These are phyloP conservation scores for Gastracanthus pulcherrimus DNA, from an alignment of 2,888 invertebrate genomes.

Conservation along the genomic window DNA sequence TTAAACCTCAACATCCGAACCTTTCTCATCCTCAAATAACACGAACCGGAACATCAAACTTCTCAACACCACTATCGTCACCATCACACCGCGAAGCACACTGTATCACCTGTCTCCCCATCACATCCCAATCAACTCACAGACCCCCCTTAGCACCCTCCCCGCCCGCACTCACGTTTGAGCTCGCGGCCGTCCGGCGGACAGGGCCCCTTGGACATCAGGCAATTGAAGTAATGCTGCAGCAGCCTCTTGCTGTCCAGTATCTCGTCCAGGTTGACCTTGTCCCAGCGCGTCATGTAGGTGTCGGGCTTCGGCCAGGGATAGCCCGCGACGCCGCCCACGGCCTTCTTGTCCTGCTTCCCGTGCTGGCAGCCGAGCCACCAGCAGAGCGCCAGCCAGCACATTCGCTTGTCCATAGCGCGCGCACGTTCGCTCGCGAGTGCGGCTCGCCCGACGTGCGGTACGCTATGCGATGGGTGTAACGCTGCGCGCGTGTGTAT, in stretches of 20 bases:
- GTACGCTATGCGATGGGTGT: too few relatives aligned
- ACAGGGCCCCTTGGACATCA: slow-evolving; percentile 84
- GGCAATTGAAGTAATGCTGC: slow-evolving; percentile 85
- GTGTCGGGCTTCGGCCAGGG: slow-evolving; percentile 62
- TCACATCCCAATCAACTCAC: not conserved
- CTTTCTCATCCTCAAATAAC: too few relatives aligned
- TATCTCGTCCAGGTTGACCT: slow-evolving; percentile 84
- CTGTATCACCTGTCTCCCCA: not conserved
- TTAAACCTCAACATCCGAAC: too few relatives aligned
- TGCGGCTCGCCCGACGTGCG: too few relatives aligned
- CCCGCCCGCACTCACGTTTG: slow-evolving; percentile 83
- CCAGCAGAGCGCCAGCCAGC: slow-evolving; percentile 58
- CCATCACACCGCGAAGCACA: too few relatives aligned
- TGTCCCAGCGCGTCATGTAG: slow-evolving; percentile 82
- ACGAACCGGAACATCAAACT: too few relatives aligned
- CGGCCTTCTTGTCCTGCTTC: not conserved
- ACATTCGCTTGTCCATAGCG: slow-evolving; percentile 58
- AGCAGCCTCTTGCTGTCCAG: slow-evolving; percentile 84
- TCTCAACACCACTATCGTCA: too few relatives aligned
- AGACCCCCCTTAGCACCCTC: not conserved
- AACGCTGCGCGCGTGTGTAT: too few relatives aligned
- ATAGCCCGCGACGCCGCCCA: slow-evolving; percentile 3
- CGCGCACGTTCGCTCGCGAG: slow-evolving; percentile 1
- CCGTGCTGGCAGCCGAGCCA: slow-evolving; percentile 51
- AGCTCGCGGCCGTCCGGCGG: slow-evolving; percentile 86